Conservation (phyloP, 2,113 vertebrate genomes). For the Entelurus aequoreus region DNA sequence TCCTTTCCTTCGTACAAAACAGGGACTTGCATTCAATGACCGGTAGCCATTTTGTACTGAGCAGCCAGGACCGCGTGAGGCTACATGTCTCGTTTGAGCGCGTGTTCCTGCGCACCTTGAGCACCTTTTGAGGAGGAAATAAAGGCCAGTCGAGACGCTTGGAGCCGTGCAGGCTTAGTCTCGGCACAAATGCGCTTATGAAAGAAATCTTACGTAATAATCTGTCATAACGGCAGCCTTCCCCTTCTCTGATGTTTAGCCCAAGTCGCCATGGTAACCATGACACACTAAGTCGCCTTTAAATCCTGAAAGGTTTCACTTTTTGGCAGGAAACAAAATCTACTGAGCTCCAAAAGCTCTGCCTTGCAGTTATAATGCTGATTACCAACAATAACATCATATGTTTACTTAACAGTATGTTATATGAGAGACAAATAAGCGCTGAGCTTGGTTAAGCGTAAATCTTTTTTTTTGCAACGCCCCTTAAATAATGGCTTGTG, state of each 20-base stretch:
- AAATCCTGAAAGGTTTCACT: constrained; percentile 11
- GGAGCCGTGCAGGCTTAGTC: constrained; percentile 24
- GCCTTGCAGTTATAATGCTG: no score
- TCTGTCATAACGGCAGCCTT: constrained; percentile 8
- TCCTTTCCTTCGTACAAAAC: no score
- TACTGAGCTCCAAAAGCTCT: no score
- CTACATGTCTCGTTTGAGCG: background rate
- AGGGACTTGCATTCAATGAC: no score
- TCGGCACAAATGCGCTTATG: constrained; percentile 21
- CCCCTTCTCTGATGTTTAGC: constrained; percentile 18
- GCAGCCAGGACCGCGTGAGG: background rate
- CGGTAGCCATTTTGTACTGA: no score
- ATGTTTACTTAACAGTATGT: no score
- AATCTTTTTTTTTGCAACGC: no score
- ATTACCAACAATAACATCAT: no score
- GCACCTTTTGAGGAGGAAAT: background rate
- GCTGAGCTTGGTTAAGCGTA: no score
- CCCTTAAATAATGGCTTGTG: no score
- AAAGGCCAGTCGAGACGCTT: background rate
- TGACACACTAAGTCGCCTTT: constrained; percentile 12
- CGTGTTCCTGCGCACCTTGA: background rate
- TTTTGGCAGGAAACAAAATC: background rate
- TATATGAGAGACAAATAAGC: no score
- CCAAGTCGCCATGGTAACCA: constrained; percentile 11
- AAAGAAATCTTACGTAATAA: constrained; percentile 38